Percentiles rank a stretch among this genome's conserved stretches.
Evolutionary conservation across 1,140 invertebrate genomes (phyloP).

Genomic region (Drosophila mojavensis): DNA sequence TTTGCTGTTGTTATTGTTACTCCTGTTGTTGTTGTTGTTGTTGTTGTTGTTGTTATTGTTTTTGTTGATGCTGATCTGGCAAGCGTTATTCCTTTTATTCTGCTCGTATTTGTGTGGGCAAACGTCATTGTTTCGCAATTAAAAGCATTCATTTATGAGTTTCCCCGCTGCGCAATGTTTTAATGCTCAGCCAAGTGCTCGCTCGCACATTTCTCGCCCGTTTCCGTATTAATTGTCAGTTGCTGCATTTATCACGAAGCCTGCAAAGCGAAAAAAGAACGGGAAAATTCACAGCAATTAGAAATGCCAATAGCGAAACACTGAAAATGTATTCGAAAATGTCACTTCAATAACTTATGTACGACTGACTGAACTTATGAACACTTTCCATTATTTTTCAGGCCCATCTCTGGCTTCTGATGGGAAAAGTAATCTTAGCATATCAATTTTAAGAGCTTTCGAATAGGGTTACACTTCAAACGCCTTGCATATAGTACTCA

Average conservation of each 20-base stretch:
- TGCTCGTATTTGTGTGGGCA: slow-evolving; percentile 45
- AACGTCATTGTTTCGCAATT: slow-evolving; percentile 76
- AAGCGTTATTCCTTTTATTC: slow-evolving; percentile 53
- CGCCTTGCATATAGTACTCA: too few species aligned
- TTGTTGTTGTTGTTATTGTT: slow-evolving; percentile 26
- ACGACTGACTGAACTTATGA: too few species aligned
- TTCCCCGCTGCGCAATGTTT: slow-evolving; percentile 38
- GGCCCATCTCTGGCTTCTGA: too few species aligned
- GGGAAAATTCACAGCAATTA: slow-evolving; percentile 35
- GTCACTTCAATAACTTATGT: too few species aligned
- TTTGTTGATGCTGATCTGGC: slow-evolving; percentile 34
- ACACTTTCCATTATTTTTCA: too few species aligned
- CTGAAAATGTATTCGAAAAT: background rate
- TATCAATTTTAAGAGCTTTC: too few species aligned
- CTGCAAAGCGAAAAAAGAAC: slow-evolving; percentile 21
- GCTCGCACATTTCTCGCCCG: slow-evolving; percentile 12
- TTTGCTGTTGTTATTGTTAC: slow-evolving; percentile 22
- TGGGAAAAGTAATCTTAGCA: too few species aligned
- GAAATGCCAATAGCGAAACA: slow-evolving; percentile 19
- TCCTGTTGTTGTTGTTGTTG: slow-evolving; percentile 27
- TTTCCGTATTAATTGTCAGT: slow-evolving; percentile 38
- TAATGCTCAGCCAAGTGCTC: slow-evolving; percentile 22
- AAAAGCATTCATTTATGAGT: slow-evolving; percentile 77
- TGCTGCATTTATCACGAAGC: slow-evolving; percentile 39
- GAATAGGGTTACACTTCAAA: too few species aligned